These are phyloP conservation scores for Vespertilio murinus DNA, from an alignment of 2,797 vertebrate genomes.

Conservation along the genomic window DNA sequence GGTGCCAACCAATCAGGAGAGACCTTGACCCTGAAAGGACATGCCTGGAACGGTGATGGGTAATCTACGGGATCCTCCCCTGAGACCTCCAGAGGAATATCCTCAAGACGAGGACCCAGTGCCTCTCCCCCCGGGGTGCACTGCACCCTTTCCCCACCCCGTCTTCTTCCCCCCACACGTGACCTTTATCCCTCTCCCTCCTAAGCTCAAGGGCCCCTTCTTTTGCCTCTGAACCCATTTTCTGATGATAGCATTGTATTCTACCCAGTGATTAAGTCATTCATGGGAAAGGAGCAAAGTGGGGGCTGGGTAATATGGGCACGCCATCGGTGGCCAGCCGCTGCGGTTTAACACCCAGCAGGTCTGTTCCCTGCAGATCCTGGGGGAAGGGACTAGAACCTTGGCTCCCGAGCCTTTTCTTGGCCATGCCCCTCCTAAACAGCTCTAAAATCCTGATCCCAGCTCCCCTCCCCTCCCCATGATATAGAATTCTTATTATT, in stretches of 20 bases:
- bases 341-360: no score
- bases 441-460: no score
- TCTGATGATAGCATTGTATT: neutral
- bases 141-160: neutral
- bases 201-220: neutral
- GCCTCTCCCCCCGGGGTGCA: neutral
- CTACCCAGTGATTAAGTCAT: no score
- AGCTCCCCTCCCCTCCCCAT: rapidly evolving
- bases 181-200: neutral
- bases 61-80: no score
- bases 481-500: no score
- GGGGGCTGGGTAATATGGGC: no score
- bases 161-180: neutral
- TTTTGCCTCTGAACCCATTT: neutral
- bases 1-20: neutral
- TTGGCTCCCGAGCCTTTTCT: no score
- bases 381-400: no score
- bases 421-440: no score
- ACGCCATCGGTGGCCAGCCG: no score
- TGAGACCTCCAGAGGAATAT: neutral
- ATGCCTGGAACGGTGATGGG: neutral
- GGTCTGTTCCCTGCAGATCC: no score
- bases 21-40: neutral
- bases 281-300: no score
- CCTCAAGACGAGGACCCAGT: neutral